phyloP scores from a whole-genome alignment of 2,113 vertebrate species.

The Pelvicachromis taeniatus region DNA sequence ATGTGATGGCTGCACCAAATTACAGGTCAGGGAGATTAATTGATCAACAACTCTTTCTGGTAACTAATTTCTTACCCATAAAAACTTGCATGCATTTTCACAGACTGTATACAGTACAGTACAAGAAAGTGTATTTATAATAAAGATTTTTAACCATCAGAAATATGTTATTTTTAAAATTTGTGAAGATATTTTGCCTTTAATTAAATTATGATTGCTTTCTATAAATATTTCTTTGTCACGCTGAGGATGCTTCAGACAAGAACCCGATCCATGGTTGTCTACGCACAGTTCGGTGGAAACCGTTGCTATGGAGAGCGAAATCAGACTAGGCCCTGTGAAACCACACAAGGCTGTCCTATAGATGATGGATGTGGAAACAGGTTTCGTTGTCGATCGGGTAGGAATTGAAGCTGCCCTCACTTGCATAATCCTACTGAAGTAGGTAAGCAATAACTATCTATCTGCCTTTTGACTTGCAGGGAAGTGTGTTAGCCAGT shows the following conservation, averaged over 20 bases:
- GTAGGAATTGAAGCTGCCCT: constrained; percentile 45
- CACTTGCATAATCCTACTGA: neutral
- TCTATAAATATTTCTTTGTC: neutral
- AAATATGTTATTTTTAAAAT: neutral
- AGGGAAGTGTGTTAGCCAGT: constrained; percentile 83
- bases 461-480: neutral
- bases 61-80: neutral
- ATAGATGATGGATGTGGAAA: constrained; percentile 82
- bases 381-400: constrained; percentile 86
- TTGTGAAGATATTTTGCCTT: neutral
- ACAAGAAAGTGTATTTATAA: neutral
- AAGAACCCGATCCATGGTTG: constrained; percentile 70
- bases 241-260: constrained; percentile 62
- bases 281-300: constrained; percentile 85
- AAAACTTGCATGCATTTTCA: neutral
- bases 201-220: neutral
- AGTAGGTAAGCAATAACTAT: neutral
- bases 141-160: neutral
- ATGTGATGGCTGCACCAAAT: constrained; percentile 81
- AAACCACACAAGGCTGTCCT: constrained; percentile 78
- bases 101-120: neutral
- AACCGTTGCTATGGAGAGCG: constrained; percentile 69
- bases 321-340: constrained; percentile 73
- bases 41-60: neutral
- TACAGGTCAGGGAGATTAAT: constrained; percentile 34